Evolutionary conservation across 2,888 invertebrate species (phyloP).

Genomic region (Diaprepes abbreviatus): DNA sequence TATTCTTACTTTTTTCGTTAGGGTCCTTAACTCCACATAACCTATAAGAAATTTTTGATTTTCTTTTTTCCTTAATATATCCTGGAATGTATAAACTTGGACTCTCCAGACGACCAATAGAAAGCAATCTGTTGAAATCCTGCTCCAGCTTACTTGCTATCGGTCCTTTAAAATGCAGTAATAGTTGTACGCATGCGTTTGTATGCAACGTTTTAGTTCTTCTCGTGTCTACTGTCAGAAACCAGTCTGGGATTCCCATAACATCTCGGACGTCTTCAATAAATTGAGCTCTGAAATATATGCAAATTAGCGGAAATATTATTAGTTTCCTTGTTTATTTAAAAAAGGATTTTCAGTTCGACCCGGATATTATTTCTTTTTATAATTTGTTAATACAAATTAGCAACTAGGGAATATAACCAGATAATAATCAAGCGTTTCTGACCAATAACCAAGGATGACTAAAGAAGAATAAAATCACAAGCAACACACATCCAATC

Average conservation of each 20-base stretch:
- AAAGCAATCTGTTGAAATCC: conserved; percentile 82
- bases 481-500: no score
- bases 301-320: no score
- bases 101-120: conserved; percentile 79
- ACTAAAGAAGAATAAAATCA: no score
- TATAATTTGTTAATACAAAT: no score
- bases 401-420: no score
- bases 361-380: no score
- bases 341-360: no score
- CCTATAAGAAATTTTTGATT: conserved; percentile 79
- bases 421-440: no score
- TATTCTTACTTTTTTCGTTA: conserved; percentile 74
- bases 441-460: no score
- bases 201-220: conserved; percentile 83
- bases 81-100: conserved; percentile 86
- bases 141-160: conserved; percentile 83
- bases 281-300: conserved; percentile 82
- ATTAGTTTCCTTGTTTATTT: no score
- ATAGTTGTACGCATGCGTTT: conserved; percentile 86
- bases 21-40: conserved; percentile 84
- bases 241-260: conserved; percentile 92
- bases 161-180: conserved; percentile 89
- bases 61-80: conserved; percentile 78
- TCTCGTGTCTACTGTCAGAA: conserved; percentile 86
- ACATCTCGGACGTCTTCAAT: conserved; percentile 84